Base-by-base conservation (phyloP, 2,888 invertebrate genomes). In the Meiosimyza platycephala region DNA sequence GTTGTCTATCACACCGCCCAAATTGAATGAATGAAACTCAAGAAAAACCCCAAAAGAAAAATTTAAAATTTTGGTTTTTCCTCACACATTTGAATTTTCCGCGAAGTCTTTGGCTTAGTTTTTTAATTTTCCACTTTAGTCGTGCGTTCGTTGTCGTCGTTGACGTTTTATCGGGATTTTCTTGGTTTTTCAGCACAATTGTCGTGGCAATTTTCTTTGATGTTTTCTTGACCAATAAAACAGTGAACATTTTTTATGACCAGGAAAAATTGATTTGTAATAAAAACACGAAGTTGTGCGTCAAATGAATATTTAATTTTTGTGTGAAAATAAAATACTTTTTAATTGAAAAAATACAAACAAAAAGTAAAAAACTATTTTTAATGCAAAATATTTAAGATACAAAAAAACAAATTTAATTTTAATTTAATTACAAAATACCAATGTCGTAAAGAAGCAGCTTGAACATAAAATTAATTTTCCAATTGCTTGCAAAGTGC, bases 41-140 rank as follows among this genome's bases (percentile, higher is more conserved):
- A 40, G 40, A 40, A 40, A 40, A 40, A 40, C 40, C 40, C 40
- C 40, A 6, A 40, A 40, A 40, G 9, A 9, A 40, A 40, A 40
- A 9, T 7, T 40, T 40, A 7, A 6, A 40, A 40, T 40, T 40
- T 40, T 40, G 40, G n/a, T 40, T 40, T 48, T 64, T 6, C 12
- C 7, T 6, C 63, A 16, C 48, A 47, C 16, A 18, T 18, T 40
- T 40, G 54, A 70, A 54, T 70, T 62, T 71, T 67, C 28, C 64
- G 54, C 63, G 62, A 64, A 50, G 66, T 40, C 64, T 33, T 6
- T 40, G 40, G 72, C 66, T 52, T 72, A 75, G 72, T 77, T 73
- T 78, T 78, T 74, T 74, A 63, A 75, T 74, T 77, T 76, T 74
- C 69, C 74, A 78, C 74, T 78, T 78, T 74, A 79, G 79, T 79